Evolutionary conservation across 1,140 invertebrate genomes (phyloP), one percentile per base, ranked within the genome.

Genomic region (Vollenhovia emeryi): DNA sequence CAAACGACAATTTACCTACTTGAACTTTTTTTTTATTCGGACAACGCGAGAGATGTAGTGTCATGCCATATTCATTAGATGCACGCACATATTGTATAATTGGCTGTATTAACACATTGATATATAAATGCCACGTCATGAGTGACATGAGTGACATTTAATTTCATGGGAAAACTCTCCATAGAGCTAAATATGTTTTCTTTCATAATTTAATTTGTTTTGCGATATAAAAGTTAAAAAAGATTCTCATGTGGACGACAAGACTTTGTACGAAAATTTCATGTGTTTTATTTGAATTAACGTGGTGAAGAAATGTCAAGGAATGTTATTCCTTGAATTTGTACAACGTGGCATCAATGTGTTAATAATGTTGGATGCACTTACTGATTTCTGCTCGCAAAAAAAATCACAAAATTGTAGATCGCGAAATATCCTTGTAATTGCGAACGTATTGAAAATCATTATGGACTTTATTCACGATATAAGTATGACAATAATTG

Each of bases 401-500:
- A 73, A 0, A 73, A 50, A n/a, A n/a, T 66, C n/a, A 18, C 18
- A 68, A 68, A 36, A 52, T 69, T 69, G 9, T 48, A 2, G 15
- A 45, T 27, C 3, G 4, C 52, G 13, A 69, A 69, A 69, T 69
- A 69, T 69, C 15, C 8, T 48, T 68, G 24, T 50, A 71, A 73
- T 36, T 55, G 11, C 18, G 18, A 18, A 11, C 6, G 30, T 6
- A 55, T 1, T 0, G 3, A 24, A 36, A 5, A 21, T 1, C 27
- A 64, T 55, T 36, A 73, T 66, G 45, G 21, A 45, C 13, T 66
- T 66, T 66, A 27, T 66, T 66, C 36, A 13, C 36, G 21, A 66
- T 66, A 27, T 66, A 21, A 45, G 0, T 24, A 45, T 6, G 36
- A 13, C 45, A 43, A 43, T 66, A 43, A 66, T 66, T 66, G 36